phyloP scores from a whole-genome alignment of 2,797 vertebrate genomes.

The Hydrophis major region DNA sequence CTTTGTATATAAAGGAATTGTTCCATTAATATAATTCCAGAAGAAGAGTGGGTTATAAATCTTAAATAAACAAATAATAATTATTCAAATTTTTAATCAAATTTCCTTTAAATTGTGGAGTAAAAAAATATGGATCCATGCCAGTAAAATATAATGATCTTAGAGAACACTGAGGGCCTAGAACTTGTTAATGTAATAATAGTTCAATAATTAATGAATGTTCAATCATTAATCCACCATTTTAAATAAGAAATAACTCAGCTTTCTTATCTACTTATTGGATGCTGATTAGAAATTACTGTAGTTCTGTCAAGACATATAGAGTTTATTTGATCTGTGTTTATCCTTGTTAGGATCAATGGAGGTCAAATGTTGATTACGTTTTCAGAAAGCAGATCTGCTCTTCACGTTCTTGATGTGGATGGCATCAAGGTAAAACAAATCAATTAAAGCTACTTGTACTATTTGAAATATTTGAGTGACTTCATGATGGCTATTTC shows the following conservation, averaged over 20 bases:
- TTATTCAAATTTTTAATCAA: not conserved
- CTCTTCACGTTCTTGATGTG: conserved; percentile 74
- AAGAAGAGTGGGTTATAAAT: not conserved
- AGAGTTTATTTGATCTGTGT: conserved; percentile 8
- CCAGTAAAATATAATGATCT: not conserved
- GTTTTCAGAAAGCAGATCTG: conserved; percentile 76
- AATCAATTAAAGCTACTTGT: conserved; percentile 50
- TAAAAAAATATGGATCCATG: not conserved
- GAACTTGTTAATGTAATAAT: not conserved
- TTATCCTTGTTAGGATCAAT: conserved; percentile 68
- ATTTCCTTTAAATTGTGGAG: too few species aligned
- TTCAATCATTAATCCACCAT: not conserved
- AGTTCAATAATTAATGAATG: conserved; percentile 27
- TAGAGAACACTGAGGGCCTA: not conserved
- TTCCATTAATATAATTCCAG: not conserved
- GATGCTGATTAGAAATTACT: not conserved
- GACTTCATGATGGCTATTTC: not conserved
- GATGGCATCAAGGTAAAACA: conserved; percentile 75
- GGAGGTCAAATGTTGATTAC: conserved; percentile 79
- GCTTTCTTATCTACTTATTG: not conserved
- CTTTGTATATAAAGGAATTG: too few species aligned
- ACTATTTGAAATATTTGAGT: not conserved
- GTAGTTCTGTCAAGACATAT: not conserved
- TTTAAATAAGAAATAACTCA: conserved; percentile 7
- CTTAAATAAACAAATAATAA: not conserved